Conservation (phyloP, 2,113 vertebrate genomes). For the Centropus unirufus region DNA sequence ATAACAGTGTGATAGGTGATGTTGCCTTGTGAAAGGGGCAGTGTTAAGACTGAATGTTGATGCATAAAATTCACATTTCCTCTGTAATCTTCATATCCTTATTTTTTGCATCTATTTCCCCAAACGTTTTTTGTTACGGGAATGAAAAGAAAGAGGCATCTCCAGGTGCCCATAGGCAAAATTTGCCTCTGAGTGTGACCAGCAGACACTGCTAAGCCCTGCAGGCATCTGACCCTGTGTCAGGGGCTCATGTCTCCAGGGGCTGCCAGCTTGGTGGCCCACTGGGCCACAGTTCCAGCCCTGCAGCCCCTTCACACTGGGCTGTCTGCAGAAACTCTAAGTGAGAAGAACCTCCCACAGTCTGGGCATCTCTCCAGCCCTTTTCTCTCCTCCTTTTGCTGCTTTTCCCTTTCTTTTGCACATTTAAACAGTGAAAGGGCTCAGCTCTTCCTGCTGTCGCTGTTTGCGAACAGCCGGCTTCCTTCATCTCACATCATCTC, state of each 20-base stretch:
- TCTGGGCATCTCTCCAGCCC: conserved; percentile 31
- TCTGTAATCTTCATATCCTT: background rate
- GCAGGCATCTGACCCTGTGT: background rate
- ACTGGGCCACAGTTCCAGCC: background rate
- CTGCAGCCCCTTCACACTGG: background rate
- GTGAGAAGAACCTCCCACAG: background rate
- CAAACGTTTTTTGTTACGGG: background rate
- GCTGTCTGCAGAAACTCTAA: background rate
- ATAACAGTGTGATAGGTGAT: background rate
- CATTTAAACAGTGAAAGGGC: background rate
- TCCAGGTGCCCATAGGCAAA: background rate
- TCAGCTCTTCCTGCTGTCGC: fast-evolving
- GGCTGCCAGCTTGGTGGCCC: background rate
- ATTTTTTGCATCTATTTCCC: background rate
- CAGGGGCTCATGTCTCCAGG: fast-evolving
- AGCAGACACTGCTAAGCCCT: background rate
- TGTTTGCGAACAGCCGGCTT: background rate
- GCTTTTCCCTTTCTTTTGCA: background rate
- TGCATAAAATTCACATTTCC: background rate
- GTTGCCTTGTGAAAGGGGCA: background rate
- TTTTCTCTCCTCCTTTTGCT: background rate
- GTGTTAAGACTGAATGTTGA: background rate
- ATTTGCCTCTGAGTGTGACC: background rate
- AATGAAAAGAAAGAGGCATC: background rate
- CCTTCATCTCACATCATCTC: conserved; percentile 44